These are phyloP conservation scores for Myotis brandtii DNA, from an alignment of 2,113 vertebrate genomes.

Conservation along the genomic window DNA sequence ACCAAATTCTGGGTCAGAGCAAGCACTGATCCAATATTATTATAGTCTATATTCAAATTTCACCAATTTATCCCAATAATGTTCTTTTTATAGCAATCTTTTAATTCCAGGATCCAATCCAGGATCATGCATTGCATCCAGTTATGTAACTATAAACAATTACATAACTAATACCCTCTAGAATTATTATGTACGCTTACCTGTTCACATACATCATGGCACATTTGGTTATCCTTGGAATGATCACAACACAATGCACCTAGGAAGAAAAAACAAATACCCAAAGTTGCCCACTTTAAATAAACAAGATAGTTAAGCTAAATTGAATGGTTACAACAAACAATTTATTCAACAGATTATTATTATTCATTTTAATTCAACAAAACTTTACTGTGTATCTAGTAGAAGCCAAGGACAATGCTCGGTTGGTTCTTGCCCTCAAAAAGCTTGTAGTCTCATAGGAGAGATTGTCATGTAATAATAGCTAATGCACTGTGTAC, in stretches of 20 bases:
- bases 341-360: neutral
- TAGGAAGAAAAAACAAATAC: slow-evolving; percentile 79
- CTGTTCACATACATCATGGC: slow-evolving; percentile 97
- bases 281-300: slow-evolving; percentile 31
- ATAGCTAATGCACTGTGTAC: neutral
- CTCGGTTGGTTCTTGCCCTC: neutral
- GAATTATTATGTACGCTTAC: slow-evolving; percentile 83
- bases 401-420: neutral
- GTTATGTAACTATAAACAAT: neutral
- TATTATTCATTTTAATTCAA: slow-evolving; percentile 30
- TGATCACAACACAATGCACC: slow-evolving; percentile 95
- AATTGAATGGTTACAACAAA: neutral
- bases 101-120: neutral
- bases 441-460: slow-evolving; percentile 16
- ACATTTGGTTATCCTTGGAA: slow-evolving; percentile 92
- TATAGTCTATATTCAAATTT: neutral
- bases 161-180: neutral
- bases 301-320: slow-evolving; percentile 20
- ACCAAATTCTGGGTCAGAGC: neutral
- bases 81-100: neutral
- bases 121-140: neutral
- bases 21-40: neutral
- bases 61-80: neutral
- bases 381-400: slow-evolving; percentile 8
- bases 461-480: neutral